Evolutionary conservation across 2,888 invertebrate species (phyloP), one percentile per base, ranked within the genome.

Genomic region (Drosophila suboccidentalis): DNA sequence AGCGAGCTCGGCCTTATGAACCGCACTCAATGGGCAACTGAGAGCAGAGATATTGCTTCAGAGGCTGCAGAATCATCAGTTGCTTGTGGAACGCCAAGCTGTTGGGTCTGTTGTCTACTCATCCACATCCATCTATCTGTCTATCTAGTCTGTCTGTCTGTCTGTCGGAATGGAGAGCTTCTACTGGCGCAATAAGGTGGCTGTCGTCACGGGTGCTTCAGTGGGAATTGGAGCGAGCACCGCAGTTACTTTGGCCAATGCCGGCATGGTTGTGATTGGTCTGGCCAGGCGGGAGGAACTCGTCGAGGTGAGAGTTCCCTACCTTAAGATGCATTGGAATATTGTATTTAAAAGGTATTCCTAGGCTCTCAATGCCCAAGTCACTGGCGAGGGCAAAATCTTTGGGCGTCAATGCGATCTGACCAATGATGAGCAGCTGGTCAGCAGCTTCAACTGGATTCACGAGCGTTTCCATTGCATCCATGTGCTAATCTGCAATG

Each of bases 191-290:
- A 87, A 89, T 54, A 91, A 92, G 70, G 90, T 93, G 61, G 93
- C 92, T 6, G 89, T 93, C 44, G 91, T 93, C 38, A 93, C 93
- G 0, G 94, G 94, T 29, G 93, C 93, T 34, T 93, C 93, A 70
- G 90, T 90, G 13, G 93, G 93, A 19, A 93, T 94, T 34, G 93
- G 94, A 22, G 93, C 93, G 0, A 89, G 90, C 63, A 91, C 92
- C 13, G 91, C 93, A 6, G 64, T 91, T 22, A 79, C 85, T 17
- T 75, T 94, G 57, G 93, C 93, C 19, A 91, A 93, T 76, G 88
- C 91, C 10, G 94, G 94, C 10, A 81, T 94, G 91, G 91, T 91
- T 50, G 94, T 94, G 0, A 92, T 94, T 4, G 94, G 94, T 3
- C 91, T 94, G 63, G 94, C 94, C 4, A 90, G 94, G 59, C 93